Evolutionary conservation across 2,113 vertebrate species (phyloP).

Genomic region (Atractosteus spatula): DNA sequence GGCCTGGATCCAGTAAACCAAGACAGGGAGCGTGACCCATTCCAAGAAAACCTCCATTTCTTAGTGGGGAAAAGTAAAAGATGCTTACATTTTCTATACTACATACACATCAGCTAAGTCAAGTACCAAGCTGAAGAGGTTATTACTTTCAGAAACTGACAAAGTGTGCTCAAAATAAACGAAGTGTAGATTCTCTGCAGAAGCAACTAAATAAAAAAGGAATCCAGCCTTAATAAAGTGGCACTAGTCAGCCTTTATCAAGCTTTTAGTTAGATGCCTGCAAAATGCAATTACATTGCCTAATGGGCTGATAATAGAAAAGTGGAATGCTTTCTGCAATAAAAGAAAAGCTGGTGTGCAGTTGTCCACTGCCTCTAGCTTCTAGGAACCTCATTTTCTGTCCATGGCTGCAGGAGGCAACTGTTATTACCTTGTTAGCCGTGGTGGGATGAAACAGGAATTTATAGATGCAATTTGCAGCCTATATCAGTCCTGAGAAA

Average conservation of each 20-base stretch:
- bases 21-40: too few relatives aligned
- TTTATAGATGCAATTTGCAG: slow-evolving; percentile 42
- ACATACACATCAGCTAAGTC: too few relatives aligned
- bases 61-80: too few relatives aligned
- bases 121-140: too few relatives aligned
- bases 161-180: too few relatives aligned
- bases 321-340: slow-evolving; percentile 11
- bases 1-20: too few relatives aligned
- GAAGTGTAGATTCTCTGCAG: too few relatives aligned
- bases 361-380: neutral
- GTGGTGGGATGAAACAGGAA: slow-evolving; percentile 40
- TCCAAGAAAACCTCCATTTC: too few relatives aligned
- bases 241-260: neutral
- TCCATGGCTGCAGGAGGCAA: neutral
- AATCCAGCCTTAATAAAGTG: neutral
- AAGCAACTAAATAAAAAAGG: neutral
- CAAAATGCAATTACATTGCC: neutral
- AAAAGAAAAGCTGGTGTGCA: neutral
- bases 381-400: neutral
- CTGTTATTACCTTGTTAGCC: slow-evolving; percentile 43
- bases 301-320: slow-evolving; percentile 7
- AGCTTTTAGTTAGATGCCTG: neutral
- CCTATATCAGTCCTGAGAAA: slow-evolving; percentile 30
- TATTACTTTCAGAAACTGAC: too few relatives aligned
- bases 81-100: too few relatives aligned